Evolutionary conservation across 2,113 vertebrate species (phyloP).

Genomic region (Pyrgilauda ruficollis): DNA sequence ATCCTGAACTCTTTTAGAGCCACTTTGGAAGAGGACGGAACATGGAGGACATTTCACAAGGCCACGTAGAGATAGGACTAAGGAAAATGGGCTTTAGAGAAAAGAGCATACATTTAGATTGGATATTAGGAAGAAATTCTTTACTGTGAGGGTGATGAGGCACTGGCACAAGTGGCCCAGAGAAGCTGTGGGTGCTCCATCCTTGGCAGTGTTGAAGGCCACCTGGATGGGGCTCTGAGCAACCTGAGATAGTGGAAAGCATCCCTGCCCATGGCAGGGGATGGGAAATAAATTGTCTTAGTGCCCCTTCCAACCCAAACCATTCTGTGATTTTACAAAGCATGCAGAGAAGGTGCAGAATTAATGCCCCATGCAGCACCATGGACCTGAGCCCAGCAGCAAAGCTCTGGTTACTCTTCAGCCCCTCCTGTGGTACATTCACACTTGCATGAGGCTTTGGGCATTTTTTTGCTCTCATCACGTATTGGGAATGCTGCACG

Average conservation of each 20-base stretch:
- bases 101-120: not conserved
- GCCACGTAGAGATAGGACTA: not conserved
- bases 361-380: not conserved
- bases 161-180: not conserved
- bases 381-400: not conserved
- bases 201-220: not conserved
- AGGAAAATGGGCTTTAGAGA: not conserved
- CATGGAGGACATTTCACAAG: not conserved
- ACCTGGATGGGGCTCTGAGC: not conserved
- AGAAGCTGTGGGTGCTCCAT: not conserved
- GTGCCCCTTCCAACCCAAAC: not conserved
- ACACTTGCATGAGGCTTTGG: not conserved
- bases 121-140: not conserved
- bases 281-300: not conserved
- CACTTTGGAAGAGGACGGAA: not conserved
- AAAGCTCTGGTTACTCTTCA: not conserved
- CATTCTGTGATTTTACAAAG: not conserved
- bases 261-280: not conserved
- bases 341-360: not conserved
- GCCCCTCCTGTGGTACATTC: not conserved
- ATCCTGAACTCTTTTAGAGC: not conserved
- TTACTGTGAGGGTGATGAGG: not conserved
- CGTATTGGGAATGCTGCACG: fast-evolving
- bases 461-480: fast-evolving
- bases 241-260: not conserved